These are phyloP conservation scores for Ectropis crepuscularia DNA, from an alignment of 2,888 invertebrate genomes.

Conservation along the genomic window DNA sequence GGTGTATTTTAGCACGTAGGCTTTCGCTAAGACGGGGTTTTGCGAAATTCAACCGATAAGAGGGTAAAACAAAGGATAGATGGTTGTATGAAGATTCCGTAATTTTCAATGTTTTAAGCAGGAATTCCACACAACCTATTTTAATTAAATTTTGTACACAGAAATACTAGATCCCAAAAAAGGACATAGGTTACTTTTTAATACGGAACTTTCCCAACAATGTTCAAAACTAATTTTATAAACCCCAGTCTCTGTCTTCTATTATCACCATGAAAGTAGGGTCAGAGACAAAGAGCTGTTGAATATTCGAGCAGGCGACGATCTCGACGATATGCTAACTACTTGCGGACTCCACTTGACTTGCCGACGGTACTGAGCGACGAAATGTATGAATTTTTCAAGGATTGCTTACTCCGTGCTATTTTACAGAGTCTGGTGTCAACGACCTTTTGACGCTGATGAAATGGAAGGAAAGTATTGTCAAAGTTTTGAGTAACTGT, in stretches of 20 bases:
- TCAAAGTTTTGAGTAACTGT: conserved; percentile 19
- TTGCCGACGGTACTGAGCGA: conserved; percentile 51
- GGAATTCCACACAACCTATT: too few relatives aligned
- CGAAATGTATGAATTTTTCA: conserved; percentile 56
- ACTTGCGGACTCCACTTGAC: conserved; percentile 51
- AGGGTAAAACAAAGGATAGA: too few relatives aligned
- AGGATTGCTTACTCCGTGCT: conserved; percentile 38
- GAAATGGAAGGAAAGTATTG: conserved; percentile 21
- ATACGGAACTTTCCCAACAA: too few relatives aligned
- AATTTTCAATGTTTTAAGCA: too few relatives aligned
- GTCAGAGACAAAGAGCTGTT: conserved; percentile 79
- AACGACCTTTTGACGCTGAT: conserved; percentile 28
- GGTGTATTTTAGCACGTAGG: too few relatives aligned
- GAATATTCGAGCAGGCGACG: conserved; percentile 76
- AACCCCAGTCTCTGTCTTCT: conserved; percentile 7
- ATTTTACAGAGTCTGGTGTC: conserved; percentile 32
- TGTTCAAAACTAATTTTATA: not conserved
- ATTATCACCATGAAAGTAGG: conserved; percentile 59
- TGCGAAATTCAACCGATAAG: too few relatives aligned
- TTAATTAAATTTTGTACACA: too few relatives aligned
- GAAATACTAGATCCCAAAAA: too few relatives aligned
- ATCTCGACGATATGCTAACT: conserved; percentile 77
- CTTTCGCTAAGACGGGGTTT: too few relatives aligned
- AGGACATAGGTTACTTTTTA: too few relatives aligned
- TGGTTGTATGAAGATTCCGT: too few relatives aligned